Conservation (phyloP, 2,797 vertebrate species). For the Emys orbicularis region DNA sequence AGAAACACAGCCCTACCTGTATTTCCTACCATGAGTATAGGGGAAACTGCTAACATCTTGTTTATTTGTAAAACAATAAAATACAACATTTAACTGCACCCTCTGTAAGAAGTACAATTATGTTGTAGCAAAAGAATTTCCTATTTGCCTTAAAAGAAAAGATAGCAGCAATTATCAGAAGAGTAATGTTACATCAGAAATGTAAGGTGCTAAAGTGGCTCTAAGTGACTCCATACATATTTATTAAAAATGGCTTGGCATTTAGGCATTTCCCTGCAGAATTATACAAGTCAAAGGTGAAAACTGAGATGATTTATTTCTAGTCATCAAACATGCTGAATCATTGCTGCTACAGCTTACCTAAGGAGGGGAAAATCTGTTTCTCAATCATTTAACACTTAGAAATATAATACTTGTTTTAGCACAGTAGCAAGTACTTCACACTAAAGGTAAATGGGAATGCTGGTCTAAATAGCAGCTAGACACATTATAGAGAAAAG, state of each 20-base stretch:
- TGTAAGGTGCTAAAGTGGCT: slow-evolving; percentile 28
- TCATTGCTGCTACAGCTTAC: background rate
- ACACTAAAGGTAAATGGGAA: background rate
- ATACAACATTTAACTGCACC: background rate
- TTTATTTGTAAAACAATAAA: background rate
- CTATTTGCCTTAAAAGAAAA: background rate
- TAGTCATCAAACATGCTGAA: slow-evolving; percentile 10
- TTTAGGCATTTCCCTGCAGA: slow-evolving; percentile 26
- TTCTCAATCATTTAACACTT: background rate
- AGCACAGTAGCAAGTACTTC: background rate
- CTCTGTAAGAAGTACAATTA: background rate
- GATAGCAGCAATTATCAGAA: background rate
- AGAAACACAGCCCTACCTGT: background rate
- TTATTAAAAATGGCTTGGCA: slow-evolving; percentile 23
- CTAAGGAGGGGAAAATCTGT: background rate
- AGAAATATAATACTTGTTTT: background rate
- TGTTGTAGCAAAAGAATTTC: background rate
- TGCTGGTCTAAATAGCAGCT: background rate
- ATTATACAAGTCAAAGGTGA: slow-evolving; percentile 25
- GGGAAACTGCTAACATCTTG: background rate
- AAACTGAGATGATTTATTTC: slow-evolving; percentile 26
- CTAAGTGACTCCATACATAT: background rate
- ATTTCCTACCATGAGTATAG: background rate
- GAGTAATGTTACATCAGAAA: background rate
- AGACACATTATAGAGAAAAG: background rate